Percentiles rank a stretch among this genome's conserved stretches.
phyloP scores from a whole-genome alignment of 2,888 invertebrate genomes.

The Callosobruchus maculatus region DNA sequence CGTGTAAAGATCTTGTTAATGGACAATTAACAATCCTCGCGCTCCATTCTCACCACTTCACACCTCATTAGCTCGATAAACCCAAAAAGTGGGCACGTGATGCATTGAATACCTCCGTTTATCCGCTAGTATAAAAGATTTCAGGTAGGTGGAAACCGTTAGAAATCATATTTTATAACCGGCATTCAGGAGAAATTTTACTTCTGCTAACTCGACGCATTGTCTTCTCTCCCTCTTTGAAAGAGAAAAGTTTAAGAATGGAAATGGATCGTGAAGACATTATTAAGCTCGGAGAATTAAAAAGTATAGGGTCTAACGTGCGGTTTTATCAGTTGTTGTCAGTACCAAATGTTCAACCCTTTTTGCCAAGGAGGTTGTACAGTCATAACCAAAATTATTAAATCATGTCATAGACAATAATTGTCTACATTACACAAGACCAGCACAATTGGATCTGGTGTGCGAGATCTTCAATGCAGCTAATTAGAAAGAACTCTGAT shows the following conservation, averaged over 20 bases:
- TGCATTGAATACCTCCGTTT: not conserved
- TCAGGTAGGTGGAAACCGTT: constrained; percentile 5
- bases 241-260: not conserved
- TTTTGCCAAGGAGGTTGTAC: not conserved
- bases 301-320: not conserved
- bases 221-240: not conserved
- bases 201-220: not conserved
- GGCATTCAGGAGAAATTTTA: not conserved
- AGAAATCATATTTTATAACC: constrained; percentile 3
- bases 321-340: not conserved
- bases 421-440: too few relatives aligned
- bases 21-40: not conserved
- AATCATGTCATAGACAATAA: too few relatives aligned
- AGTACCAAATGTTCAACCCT: not conserved
- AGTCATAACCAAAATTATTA: too few relatives aligned
- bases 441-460: too few relatives aligned
- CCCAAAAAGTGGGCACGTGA: not conserved
- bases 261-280: not conserved
- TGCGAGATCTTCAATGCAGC: too few relatives aligned
- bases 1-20: not conserved
- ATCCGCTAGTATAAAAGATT: constrained; percentile 3
- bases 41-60: not conserved
- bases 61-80: not conserved
- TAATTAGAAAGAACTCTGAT: too few relatives aligned
- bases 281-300: not conserved